Conservation (phyloP, 2,797 vertebrate species). For the Trachurus trachurus region DNA sequence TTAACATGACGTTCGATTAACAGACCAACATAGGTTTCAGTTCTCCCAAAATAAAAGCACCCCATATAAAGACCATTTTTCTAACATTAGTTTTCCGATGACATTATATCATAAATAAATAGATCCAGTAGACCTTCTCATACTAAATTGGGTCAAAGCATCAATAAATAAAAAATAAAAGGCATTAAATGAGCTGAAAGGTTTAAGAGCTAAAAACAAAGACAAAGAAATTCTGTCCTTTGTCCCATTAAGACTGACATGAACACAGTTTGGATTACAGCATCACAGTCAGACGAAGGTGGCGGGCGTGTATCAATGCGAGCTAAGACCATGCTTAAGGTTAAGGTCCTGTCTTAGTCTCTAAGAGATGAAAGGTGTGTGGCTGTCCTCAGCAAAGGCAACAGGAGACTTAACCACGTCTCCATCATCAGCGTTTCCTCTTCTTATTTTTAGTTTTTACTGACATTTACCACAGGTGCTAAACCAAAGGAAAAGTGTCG, state of each 20-base stretch:
- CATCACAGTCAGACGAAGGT: slow-evolving; percentile 62
- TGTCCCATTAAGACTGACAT: slow-evolving; percentile 51
- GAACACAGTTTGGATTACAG: slow-evolving; percentile 54
- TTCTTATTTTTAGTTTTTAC: not conserved
- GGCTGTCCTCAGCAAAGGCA: slow-evolving; percentile 79
- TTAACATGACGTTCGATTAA: slow-evolving; percentile 23
- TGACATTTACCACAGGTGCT: slow-evolving; percentile 45
- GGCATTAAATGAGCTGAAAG: slow-evolving; percentile 43
- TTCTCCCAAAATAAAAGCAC: slow-evolving; percentile 42
- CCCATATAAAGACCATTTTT: slow-evolving; percentile 51
- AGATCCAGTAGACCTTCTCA: slow-evolving; percentile 59
- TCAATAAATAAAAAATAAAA: slow-evolving; percentile 69
- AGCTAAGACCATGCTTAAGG: slow-evolving; percentile 74
- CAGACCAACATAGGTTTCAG: slow-evolving; percentile 23
- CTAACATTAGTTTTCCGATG: slow-evolving; percentile 49
- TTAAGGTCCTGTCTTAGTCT: slow-evolving; percentile 80
- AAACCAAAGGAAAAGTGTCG: slow-evolving; percentile 65
- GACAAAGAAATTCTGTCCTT: slow-evolving; percentile 31
- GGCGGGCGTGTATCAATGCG: slow-evolving; percentile 40
- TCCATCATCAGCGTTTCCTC: slow-evolving; percentile 29
- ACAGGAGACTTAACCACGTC: slow-evolving; percentile 58
- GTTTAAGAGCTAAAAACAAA: slow-evolving; percentile 54
- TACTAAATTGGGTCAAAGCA: slow-evolving; percentile 54
- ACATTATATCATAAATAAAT: slow-evolving; percentile 73
- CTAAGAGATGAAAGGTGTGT: slow-evolving; percentile 54